Conservation (phyloP, 1,140 invertebrate species). For the Neuroterus valhalla region DNA sequence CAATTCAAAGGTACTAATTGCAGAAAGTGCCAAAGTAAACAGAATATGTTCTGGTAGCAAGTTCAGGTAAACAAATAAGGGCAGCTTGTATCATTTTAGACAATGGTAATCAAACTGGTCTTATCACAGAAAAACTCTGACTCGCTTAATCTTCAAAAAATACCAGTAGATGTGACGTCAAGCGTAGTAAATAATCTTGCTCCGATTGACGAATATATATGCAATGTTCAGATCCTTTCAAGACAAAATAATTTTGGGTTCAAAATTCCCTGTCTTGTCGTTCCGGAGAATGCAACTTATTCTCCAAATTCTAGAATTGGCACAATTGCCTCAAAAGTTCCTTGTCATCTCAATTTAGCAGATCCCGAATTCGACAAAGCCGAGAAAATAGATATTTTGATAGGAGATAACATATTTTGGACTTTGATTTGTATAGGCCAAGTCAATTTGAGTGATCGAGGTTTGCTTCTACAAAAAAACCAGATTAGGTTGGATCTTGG, state of each 20-base stretch:
- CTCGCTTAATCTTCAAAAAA: slow-evolving; percentile 12
- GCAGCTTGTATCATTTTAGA: slow-evolving; percentile 17
- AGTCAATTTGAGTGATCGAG: too few species aligned
- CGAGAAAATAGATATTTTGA: too few species aligned
- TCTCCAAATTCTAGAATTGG: neutral
- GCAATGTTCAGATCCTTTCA: neutral
- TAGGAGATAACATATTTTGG: neutral
- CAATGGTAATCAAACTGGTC: slow-evolving; percentile 17
- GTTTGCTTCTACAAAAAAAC: too few species aligned
- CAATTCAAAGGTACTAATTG: too few species aligned
- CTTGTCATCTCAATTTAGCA: neutral
- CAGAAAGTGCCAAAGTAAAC: too few species aligned
- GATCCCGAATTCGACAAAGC: too few species aligned
- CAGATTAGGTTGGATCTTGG: too few species aligned
- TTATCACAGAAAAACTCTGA: slow-evolving; percentile 4
- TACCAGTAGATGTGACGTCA: too few species aligned
- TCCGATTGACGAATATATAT: neutral
- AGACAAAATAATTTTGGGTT: too few species aligned
- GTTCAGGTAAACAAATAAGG: too few species aligned
- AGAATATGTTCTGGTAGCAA: neutral
- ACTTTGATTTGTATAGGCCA: neutral
- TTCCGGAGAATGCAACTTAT: slow-evolving; percentile 4
- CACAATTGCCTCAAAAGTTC: neutral
- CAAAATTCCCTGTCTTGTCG: slow-evolving; percentile 6
- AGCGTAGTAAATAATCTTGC: slow-evolving; percentile 8